Evolutionary conservation across 2,113 vertebrate genomes (phyloP), one percentile per base, ranked within the genome.

Genomic region (Melanocharis versteri): DNA sequence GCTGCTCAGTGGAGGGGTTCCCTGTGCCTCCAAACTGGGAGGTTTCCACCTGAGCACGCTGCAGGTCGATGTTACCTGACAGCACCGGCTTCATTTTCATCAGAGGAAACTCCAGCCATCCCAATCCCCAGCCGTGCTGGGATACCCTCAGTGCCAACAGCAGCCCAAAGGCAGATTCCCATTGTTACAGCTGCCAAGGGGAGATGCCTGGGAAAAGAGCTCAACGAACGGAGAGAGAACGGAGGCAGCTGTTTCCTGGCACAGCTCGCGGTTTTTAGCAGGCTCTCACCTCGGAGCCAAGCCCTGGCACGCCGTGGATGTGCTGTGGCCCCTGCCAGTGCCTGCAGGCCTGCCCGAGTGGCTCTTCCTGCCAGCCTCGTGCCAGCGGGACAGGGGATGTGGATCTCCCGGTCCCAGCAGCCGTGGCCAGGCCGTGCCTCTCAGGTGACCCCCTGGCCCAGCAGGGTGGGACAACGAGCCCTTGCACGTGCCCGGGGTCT

Each of bases 371-470:
- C n/a, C 60, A 57, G 21, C 35, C 15, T 44, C 31, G 53, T 15
- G 22, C 31, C 50, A 15, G 6, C 7, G 54, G 51, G n/a, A 39
- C 19, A 50, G 2, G 4, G 26, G 13, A 30, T 0, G 4, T 30
- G 60, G 44, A 9, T 78, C 79, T 83, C 35, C 50, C 39, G 27
- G 0, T 31, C 31, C 48, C 26, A 45, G 65, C 44, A 82, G 21
- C 4, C 78, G 50, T n/a, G 40, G 39, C 13, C 40, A 35, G 21
- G 9, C 37, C 27, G 26, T 7, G 17, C 23, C 35, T 54, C 83
- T 39, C 64, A 30, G 60, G 56, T 62, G 69, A 24, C 23, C 47
- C 57, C 47, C 48, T 53, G 44, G 17, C 15, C 80, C 44, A 51
- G 42, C 18, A 20, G 31, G 37, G 7, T 83, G 44, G 30, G 76